phyloP scores from a whole-genome alignment of 2,113 vertebrate species.

The Epinephelus moara region DNA sequence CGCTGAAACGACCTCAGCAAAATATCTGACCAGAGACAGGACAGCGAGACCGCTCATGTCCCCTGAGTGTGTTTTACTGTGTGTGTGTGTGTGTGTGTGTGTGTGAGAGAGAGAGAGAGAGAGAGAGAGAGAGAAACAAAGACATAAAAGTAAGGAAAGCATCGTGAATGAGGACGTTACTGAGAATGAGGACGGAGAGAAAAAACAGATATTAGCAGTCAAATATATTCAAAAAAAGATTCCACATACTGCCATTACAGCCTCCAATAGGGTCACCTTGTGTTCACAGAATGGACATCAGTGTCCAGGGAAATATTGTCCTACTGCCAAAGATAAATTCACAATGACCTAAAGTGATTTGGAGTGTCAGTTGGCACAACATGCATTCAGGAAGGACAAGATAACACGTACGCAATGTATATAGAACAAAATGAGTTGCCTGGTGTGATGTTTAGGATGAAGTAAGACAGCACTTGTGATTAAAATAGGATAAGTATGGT shows the following conservation, averaged over 20 bases:
- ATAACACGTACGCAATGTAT: not conserved
- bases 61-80: slow-evolving; percentile 17
- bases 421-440: not conserved
- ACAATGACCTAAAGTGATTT: slow-evolving; percentile 32
- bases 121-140: slow-evolving; percentile 1
- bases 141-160: slow-evolving; percentile 13
- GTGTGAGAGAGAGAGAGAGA: not conserved
- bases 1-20: slow-evolving; percentile 65
- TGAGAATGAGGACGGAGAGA: not conserved
- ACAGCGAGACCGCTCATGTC: slow-evolving; percentile 16
- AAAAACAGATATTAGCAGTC: not conserved
- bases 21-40: slow-evolving; percentile 59
- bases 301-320: slow-evolving; percentile 29
- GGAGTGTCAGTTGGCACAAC: not conserved
- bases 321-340: not conserved
- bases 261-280: slow-evolving; percentile 50
- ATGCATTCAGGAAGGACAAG: slow-evolving; percentile 10
- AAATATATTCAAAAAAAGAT: not conserved
- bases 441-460: not conserved
- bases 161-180: not conserved
- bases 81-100: not conserved
- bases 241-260: not conserved
- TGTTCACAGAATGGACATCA: slow-evolving; percentile 15
- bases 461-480: not conserved
- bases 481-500: not conserved